These are phyloP conservation scores for Pachypeltis micranthus DNA, from an alignment of 1,140 invertebrate species.

Conservation along the genomic window DNA sequence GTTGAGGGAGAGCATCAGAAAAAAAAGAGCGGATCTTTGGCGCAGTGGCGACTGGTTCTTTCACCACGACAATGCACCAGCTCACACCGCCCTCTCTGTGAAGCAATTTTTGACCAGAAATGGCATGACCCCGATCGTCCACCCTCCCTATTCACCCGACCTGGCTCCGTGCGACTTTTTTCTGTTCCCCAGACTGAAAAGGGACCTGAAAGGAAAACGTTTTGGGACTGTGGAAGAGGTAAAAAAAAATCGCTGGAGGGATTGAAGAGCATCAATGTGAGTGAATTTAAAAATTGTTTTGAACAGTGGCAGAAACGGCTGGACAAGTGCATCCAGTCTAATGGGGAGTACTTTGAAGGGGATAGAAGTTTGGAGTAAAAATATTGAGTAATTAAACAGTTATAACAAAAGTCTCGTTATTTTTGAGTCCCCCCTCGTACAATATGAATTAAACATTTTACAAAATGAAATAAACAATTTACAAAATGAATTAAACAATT, in stretches of 20 bases:
- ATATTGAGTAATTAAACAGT: not conserved
- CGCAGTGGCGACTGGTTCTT: too few species aligned
- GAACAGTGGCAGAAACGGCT: conserved; percentile 22
- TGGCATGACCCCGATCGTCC: conserved; percentile 30
- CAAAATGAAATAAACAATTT: too few species aligned
- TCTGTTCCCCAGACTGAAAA: too few species aligned
- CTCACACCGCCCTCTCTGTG: conserved; percentile 25
- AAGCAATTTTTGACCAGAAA: conserved; percentile 21
- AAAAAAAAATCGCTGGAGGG: conserved; percentile 9
- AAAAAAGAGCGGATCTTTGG: conserved; percentile 20
- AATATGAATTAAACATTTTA: too few species aligned
- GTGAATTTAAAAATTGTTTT: conserved; percentile 22
- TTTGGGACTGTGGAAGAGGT: conserved; percentile 29
- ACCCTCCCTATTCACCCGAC: conserved; percentile 37
- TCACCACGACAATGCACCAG: conserved; percentile 32
- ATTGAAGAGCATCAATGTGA: conserved; percentile 24
- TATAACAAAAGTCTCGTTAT: too few species aligned
- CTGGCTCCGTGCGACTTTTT: conserved; percentile 36
- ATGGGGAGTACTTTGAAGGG: conserved; percentile 24
- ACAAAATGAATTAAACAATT: too few species aligned
- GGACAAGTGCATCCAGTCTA: conserved; percentile 21
- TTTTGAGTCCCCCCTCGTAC: too few species aligned
- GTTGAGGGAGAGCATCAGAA: conserved; percentile 19
- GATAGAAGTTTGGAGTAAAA: not conserved
- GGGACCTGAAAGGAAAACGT: conserved; percentile 24